These are phyloP conservation scores for Goniozus legneri DNA, from an alignment of 1,140 invertebrate genomes.

Conservation along the genomic window DNA sequence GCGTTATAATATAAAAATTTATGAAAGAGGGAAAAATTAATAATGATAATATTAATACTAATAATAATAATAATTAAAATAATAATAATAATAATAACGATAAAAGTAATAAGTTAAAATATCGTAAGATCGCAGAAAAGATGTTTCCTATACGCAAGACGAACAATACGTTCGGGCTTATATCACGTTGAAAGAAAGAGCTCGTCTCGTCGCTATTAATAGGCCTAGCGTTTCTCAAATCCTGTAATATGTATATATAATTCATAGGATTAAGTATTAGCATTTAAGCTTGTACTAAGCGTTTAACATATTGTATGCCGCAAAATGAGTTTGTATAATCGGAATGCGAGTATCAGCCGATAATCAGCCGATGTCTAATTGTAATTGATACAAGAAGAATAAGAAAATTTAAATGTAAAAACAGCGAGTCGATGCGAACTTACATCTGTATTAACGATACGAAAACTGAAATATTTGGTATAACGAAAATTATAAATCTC, in stretches of 20 bases:
- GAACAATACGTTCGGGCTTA: not conserved
- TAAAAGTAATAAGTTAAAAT: too few species aligned
- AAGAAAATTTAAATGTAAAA: too few species aligned
- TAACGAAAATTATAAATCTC: too few species aligned
- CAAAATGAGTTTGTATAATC: too few species aligned
- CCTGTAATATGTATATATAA: constrained; percentile 21
- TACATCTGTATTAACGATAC: constrained; percentile 15
- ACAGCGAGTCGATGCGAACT: constrained; percentile 7
- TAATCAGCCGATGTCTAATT: too few species aligned
- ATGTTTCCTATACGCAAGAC: not conserved
- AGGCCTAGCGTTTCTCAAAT: constrained; percentile 21
- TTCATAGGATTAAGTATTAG: not conserved
- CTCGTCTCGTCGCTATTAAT: not conserved
- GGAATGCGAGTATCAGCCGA: too few species aligned
- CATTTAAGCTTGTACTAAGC: too few species aligned
- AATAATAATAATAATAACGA: not conserved
- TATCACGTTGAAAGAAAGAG: not conserved
- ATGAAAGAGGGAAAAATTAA: not conserved
- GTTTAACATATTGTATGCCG: too few species aligned
- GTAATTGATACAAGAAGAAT: too few species aligned
- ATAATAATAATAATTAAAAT: constrained; percentile 15
- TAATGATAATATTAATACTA: constrained; percentile 28
- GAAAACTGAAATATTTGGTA: not conserved
- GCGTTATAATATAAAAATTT: constrained; percentile 13
- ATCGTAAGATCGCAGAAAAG: too few species aligned